phyloP scores from a whole-genome alignment of 2,797 vertebrate species.

The Eulemur rubriventer region DNA sequence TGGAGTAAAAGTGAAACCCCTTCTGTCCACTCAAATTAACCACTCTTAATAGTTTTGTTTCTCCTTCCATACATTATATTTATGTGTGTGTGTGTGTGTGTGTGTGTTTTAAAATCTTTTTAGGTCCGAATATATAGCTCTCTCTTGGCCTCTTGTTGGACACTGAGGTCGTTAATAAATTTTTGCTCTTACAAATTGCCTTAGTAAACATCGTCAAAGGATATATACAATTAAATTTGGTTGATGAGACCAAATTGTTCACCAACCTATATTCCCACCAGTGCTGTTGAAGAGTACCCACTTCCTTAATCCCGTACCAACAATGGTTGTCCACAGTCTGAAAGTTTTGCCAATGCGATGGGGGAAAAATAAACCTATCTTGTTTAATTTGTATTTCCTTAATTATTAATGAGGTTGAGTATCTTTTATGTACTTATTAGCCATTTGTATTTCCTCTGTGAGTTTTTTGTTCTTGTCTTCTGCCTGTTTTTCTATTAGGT shows the following conservation, averaged over 20 bases:
- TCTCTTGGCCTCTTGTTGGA: not conserved
- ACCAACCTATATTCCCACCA: not conserved
- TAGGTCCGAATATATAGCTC: not conserved
- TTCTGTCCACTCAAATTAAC: not conserved
- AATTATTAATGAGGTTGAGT: not conserved
- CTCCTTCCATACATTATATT: not conserved
- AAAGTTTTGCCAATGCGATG: not conserved
- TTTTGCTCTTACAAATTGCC: not conserved
- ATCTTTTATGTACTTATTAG: not conserved
- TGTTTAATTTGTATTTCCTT: not conserved
- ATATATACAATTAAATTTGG: not conserved
- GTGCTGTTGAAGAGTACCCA: not conserved
- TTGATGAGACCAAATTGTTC: not conserved
- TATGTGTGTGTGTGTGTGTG: not conserved
- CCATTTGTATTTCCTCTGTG: conserved; percentile 11
- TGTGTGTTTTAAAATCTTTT: not conserved
- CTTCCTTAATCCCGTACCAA: not conserved
- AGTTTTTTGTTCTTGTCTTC: not conserved
- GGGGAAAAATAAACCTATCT: not conserved
- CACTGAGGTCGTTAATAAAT: not conserved
- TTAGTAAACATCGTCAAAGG: not conserved
- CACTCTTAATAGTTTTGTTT: not conserved
- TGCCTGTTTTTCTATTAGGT: not conserved
- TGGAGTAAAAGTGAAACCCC: not conserved
- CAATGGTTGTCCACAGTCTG: not conserved